phyloP scores from a whole-genome alignment of 2,888 invertebrate genomes.

The Autographa gamma region DNA sequence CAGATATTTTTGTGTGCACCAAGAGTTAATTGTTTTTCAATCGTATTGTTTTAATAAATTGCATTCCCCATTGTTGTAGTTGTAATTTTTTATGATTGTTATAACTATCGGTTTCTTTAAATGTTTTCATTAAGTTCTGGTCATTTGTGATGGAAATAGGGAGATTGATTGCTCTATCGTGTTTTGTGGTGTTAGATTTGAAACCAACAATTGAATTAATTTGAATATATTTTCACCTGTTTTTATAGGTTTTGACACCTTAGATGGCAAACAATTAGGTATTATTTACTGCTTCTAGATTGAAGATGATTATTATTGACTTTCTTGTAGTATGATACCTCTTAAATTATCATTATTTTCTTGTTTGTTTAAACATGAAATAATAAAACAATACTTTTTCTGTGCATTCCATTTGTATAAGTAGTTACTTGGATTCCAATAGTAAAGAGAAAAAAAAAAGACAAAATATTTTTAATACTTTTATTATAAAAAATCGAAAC shows the following conservation, averaged over 20 bases:
- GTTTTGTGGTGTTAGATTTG: background rate
- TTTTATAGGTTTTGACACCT: background rate
- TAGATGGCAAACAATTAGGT: background rate
- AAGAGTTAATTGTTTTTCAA: constrained; percentile 27
- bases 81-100: constrained; percentile 11
- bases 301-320: background rate
- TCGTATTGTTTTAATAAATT: constrained; percentile 21
- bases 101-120: background rate
- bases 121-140: background rate
- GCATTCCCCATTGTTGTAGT: constrained; percentile 21
- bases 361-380: too few species aligned
- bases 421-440: too few species aligned
- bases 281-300: background rate
- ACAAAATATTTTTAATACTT: constrained; percentile 40
- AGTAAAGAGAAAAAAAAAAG: background rate
- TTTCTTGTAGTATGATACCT: background rate
- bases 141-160: constrained; percentile 9
- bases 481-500: constrained; percentile 66
- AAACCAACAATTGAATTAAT: background rate
- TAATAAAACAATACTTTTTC: too few species aligned
- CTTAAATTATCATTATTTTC: background rate
- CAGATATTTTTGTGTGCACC: constrained; percentile 30
- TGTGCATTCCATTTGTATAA: too few species aligned
- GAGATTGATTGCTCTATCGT: constrained; percentile 10
- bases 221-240: background rate